phyloP scores from a whole-genome alignment of 2,797 vertebrate species.

The Brotula barbata region DNA sequence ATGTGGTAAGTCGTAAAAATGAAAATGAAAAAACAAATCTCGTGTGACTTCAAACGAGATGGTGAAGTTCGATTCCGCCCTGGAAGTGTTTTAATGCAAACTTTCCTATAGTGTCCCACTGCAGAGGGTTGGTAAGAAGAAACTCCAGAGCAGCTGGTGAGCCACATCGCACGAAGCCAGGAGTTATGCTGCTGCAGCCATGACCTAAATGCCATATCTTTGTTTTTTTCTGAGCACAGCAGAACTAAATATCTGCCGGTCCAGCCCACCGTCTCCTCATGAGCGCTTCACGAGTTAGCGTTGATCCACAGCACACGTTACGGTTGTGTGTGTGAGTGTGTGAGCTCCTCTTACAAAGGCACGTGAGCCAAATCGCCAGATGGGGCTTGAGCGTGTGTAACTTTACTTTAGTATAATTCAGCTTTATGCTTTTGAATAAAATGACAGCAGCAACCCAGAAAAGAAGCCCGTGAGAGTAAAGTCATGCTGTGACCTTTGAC shows the following conservation, averaged over 20 bases:
- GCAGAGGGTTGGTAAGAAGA: background rate
- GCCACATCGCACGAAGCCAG: slow-evolving; percentile 14
- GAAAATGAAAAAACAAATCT: background rate
- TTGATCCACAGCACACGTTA: too few species aligned
- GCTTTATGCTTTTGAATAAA: background rate
- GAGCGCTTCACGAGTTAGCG: too few species aligned
- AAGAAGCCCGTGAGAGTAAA: background rate
- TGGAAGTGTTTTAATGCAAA: background rate
- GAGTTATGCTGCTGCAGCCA: background rate
- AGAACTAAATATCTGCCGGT: slow-evolving; percentile 14
- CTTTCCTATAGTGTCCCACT: background rate
- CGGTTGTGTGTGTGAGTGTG: too few species aligned
- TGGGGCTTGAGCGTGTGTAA: background rate
- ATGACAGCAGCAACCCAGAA: background rate
- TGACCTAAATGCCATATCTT: slow-evolving; percentile 24
- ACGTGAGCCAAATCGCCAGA: too few species aligned
- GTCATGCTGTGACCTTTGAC: slow-evolving; percentile 6
- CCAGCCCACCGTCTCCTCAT: background rate
- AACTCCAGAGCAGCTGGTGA: background rate
- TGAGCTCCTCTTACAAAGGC: too few species aligned
- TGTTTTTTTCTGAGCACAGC: slow-evolving; percentile 10
- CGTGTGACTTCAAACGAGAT: background rate
- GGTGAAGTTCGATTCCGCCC: too few species aligned
- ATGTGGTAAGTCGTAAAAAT: too few species aligned
- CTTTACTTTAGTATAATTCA: too few species aligned